Percentiles rank a stretch among this genome's conserved stretches.
Conservation (phyloP, 1,140 invertebrate species). For the Ditylenchus dipsaci region DNA sequence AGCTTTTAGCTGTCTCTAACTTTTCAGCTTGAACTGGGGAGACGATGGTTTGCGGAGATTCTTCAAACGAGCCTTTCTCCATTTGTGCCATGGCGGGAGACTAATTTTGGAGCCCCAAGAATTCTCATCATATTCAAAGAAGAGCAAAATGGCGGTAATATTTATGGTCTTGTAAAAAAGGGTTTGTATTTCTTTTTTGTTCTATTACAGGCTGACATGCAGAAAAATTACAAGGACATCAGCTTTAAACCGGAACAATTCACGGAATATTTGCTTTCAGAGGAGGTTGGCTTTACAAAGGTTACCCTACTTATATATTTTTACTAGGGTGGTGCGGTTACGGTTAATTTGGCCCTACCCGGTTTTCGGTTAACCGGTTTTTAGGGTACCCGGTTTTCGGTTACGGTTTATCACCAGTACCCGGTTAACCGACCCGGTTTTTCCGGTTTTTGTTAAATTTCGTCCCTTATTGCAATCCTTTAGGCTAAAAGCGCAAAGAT, state of each 20-base stretch:
- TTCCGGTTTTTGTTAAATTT: too few species aligned
- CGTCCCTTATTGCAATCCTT: too few species aligned
- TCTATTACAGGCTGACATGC: slow-evolving; percentile 1
- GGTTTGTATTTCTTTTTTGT: background rate
- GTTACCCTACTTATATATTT: background rate
- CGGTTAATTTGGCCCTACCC: too few species aligned
- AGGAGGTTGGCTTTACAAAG: slow-evolving; percentile 5
- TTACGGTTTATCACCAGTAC: too few species aligned
- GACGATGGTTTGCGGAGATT: slow-evolving; percentile 86
- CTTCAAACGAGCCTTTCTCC: slow-evolving; percentile 82
- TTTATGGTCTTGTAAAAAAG: background rate
- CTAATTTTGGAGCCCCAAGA: background rate
- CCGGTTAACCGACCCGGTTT: too few species aligned
- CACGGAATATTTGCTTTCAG: background rate
- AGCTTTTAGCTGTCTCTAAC: too few species aligned
- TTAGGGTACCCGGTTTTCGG: too few species aligned
- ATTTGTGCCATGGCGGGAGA: slow-evolving; percentile 66
- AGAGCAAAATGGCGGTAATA: background rate
- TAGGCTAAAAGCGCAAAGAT: too few species aligned
- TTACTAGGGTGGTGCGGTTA: too few species aligned
- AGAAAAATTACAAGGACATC: background rate
- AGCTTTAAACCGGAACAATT: background rate
- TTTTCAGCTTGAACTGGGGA: slow-evolving; percentile 75
- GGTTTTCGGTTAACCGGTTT: too few species aligned
- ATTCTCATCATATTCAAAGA: background rate